These are phyloP conservation scores for Trichogramma evanescens DNA, from an alignment of 2,888 invertebrate genomes.

Conservation along the genomic window DNA sequence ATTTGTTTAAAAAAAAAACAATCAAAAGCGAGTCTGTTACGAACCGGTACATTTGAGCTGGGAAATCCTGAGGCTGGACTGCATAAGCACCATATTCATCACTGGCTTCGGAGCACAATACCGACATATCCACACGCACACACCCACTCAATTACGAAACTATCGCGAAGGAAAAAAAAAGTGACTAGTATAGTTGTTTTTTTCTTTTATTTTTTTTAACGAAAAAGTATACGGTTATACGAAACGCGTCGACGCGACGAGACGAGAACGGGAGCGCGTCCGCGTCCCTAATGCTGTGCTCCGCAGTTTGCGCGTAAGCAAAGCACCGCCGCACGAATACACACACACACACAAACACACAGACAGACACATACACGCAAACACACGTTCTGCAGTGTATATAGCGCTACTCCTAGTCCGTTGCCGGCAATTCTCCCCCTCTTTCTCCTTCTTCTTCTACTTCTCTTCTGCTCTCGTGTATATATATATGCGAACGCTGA, in stretches of 20 bases:
- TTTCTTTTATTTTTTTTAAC: no score
- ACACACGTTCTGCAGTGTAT: not conserved
- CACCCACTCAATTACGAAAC: no score
- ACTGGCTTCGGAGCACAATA: not conserved
- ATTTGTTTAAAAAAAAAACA: not conserved
- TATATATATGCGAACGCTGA: no score
- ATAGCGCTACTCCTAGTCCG: not conserved
- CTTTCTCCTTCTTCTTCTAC: slow-evolving; percentile 23
- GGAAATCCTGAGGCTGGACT: not conserved
- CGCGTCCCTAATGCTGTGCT: slow-evolving; percentile 39
- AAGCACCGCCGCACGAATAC: no score
- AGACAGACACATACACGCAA: not conserved
- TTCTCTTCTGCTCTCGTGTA: slow-evolving; percentile 10
- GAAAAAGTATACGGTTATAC: not conserved
- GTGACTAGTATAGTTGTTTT: no score
- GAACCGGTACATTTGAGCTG: not conserved
- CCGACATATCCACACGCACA: not conserved
- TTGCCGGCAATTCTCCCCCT: slow-evolving; percentile 5
- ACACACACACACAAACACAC: no score
- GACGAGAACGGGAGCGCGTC: slow-evolving; percentile 34
- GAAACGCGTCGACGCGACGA: not conserved
- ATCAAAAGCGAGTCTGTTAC: not conserved
- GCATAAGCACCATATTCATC: not conserved
- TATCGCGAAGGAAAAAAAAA: not conserved
- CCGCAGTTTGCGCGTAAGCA: slow-evolving; percentile 26